Base-by-base conservation (phyloP, 2,888 invertebrate species). In the Amiota mariae region DNA sequence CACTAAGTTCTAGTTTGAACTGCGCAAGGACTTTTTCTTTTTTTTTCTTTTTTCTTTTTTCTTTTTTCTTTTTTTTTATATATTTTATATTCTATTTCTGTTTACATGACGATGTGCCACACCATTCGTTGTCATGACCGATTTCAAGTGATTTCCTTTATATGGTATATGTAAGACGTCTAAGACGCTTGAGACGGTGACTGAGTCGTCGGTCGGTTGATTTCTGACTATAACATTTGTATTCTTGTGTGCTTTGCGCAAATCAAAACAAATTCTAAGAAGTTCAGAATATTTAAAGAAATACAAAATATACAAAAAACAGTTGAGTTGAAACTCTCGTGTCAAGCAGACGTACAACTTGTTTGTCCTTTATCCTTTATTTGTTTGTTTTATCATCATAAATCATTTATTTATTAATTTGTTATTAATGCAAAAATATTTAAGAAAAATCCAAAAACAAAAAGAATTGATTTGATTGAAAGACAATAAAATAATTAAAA, bases 11-110 rank as follows among this genome's bases (percentile, higher is more conserved):
- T 77, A 56, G 51, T 64, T 73, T 81, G 86, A 86, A 87, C 88
- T 88, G 88, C 88, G 88, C 88, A 88, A 88, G 88, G 88, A 88
- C 88, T 85, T 83, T 76, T 87, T 79, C 71, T 6, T 36, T 36
- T 36, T 4, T 36, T 0, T 2, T 36, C 0, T 36, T 6, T 36
- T 36, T 36, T 36, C 8, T 36, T 2, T 24, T 24, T 3, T 24
- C 3, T 24, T 24, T 24, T 24, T 24, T 24, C 24, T 24, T 24
- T n/a, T n/a, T n/a, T n/a, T n/a, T n/a, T n/a, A n/a, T n/a, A n/a
- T 36, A 36, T 36, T 36, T 36, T 4, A 36, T 36, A 6, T 36
- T 36, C 36, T 36, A 36, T 36, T 36, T 36, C 15, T 73, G 78
- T 80, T 80, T 78, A 75, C 77, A 76, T 72, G 76, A 77, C 71